These are phyloP conservation scores for Stenotaenia linearis DNA, from an alignment of 2,888 invertebrate species.

Conservation along the genomic window DNA sequence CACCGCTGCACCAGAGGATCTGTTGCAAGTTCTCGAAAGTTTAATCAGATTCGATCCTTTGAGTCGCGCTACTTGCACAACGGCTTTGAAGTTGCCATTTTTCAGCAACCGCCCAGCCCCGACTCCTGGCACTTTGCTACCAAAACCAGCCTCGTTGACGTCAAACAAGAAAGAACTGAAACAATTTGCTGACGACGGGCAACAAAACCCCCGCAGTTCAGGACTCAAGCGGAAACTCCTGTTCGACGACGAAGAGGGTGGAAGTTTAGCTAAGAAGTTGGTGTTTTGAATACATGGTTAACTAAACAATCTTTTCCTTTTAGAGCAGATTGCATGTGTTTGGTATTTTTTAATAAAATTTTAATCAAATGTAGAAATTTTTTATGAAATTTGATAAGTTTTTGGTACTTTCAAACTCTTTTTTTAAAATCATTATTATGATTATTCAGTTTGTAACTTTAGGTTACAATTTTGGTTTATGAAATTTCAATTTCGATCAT, in stretches of 20 bases:
- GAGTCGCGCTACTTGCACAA: slow-evolving; percentile 72
- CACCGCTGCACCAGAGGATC: slow-evolving; percentile 88
- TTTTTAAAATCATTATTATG: too few species aligned
- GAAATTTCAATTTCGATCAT: too few species aligned
- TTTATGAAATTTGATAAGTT: too few species aligned
- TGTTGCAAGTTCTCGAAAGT: slow-evolving; percentile 70
- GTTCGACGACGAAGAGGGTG: slow-evolving; percentile 21
- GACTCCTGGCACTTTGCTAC: slow-evolving; percentile 73
- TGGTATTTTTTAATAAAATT: too few species aligned
- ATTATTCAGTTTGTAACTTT: too few species aligned
- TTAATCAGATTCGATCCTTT: slow-evolving; percentile 77
- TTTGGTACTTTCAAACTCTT: too few species aligned
- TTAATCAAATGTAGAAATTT: too few species aligned
- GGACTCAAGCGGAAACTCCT: slow-evolving; percentile 67
- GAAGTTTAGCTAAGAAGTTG: too few species aligned
- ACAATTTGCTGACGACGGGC: slow-evolving; percentile 49
- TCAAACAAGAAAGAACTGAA: slow-evolving; percentile 54
- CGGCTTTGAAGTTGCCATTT: slow-evolving; percentile 79
- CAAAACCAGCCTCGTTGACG: slow-evolving; percentile 62
- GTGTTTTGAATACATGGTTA: too few species aligned
- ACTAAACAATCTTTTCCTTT: too few species aligned
- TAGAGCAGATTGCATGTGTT: too few species aligned
- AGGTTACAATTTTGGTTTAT: too few species aligned
- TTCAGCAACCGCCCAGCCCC: slow-evolving; percentile 88
- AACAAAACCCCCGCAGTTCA: slow-evolving; percentile 50